A percentile compares a stretch with the other conserved stretches of the same genome.
Evolutionary conservation across 2,113 vertebrate genomes (phyloP).

Genomic region (Pangasianodon hypophthalmus): DNA sequence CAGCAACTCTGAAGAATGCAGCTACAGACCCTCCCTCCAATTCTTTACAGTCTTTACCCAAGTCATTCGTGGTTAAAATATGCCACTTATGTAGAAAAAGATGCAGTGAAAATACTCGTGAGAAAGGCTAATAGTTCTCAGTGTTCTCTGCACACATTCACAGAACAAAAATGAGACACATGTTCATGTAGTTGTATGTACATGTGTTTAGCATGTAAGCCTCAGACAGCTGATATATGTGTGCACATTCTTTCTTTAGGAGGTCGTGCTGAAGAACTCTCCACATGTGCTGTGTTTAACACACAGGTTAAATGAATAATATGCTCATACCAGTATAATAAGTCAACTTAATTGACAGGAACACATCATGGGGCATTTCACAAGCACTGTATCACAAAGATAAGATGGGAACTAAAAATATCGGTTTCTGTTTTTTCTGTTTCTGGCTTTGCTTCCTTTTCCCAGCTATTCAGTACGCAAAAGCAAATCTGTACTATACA

Average conservation of each 20-base stretch:
- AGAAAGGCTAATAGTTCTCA: not conserved
- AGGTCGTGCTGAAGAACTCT: not conserved
- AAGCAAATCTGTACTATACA: not conserved
- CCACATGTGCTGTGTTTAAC: not conserved
- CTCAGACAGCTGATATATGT: slow-evolving; percentile 7
- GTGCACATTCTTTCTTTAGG: slow-evolving; percentile 16
- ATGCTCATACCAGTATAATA: not conserved
- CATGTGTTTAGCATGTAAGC: slow-evolving; percentile 11
- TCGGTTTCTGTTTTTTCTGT: not conserved
- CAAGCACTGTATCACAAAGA: slow-evolving; percentile 9
- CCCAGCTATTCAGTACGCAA: not conserved
- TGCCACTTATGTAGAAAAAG: not conserved
- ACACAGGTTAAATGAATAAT: not conserved
- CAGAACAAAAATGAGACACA: not conserved
- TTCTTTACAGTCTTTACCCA: not conserved
- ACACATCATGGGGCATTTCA: not conserved
- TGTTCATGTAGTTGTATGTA: no score
- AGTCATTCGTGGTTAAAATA: not conserved
- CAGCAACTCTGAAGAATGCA: not conserved
- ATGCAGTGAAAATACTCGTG: not conserved
- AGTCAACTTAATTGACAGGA: not conserved
- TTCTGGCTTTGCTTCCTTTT: not conserved
- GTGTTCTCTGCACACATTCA: not conserved
- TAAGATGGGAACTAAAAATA: not conserved
- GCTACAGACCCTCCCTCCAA: not conserved